Base-by-base conservation (phyloP, 2,113 vertebrate species). In the Ailurus styani region DNA sequence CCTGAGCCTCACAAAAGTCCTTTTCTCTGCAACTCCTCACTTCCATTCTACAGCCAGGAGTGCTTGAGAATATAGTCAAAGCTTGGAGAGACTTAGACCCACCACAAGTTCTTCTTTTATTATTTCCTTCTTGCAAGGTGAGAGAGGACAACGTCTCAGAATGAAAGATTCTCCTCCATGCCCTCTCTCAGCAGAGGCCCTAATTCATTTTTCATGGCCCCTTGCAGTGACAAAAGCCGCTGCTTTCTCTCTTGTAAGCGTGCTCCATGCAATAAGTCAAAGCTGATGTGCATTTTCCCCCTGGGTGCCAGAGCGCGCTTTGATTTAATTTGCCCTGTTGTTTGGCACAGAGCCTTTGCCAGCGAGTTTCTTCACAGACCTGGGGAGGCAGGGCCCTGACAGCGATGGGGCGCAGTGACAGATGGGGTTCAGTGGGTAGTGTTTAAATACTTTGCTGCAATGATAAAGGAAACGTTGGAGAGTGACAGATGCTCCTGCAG, bases 141-240 rank as follows among this genome's bases (percentile, higher is more conserved):
- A 99, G 98, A 98, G 98, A 99, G 99, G 98, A 99, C 98, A 97
- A 90, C 31, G 0, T 97, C 98, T 96, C 3, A 12, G 98, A 98
- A 99, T 99, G 98, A 99, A 99, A 98, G 99, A 99, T 99, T 98
- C 98, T 98, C 98, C 97, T 98, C 98, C 98, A 45, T 98, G 98
- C 98, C 99, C 99, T 99, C 98, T 98, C 98, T 97, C 98, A 98
- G 98, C 98, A 98, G 98, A 98, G 73, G 98, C 98, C 98, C 98
- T 99, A 99, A 99, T 99, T 99, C 99, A 99, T 99, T 99, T 99
- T 99, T 99, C 99, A 99, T 98, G 98, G 98, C 98, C 98, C 98
- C 99, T 98, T 23, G 97, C 99, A 98, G 99, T 98, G 99, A 99
- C 99, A 99, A 99, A 99, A 99, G 98, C 98, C 98, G 29, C 98